Evolutionary conservation across 1,140 invertebrate genomes (phyloP).

Genomic region (Ceratina calcarata): DNA sequence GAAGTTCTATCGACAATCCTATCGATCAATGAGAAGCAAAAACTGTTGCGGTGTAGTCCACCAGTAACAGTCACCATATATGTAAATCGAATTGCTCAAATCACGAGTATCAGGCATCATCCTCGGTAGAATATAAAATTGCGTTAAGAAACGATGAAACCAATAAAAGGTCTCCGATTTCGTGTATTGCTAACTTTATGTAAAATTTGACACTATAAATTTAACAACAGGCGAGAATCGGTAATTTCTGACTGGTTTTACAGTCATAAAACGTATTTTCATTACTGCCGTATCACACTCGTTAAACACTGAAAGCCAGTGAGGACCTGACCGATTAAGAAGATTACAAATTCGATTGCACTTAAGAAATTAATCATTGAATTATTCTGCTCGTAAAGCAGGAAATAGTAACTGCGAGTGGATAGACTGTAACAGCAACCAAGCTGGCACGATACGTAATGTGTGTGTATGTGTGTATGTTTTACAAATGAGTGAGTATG

Average conservation of each 20-base stretch:
- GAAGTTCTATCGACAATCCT: conserved; percentile 25
- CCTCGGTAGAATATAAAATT: neutral
- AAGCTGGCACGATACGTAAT: conserved; percentile 73
- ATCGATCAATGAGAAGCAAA: conserved; percentile 43
- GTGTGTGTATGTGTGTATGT: neutral
- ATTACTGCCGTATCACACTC: conserved; percentile 4
- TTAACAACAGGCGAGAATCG: too few relatives aligned
- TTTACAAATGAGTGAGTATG: conserved; percentile 69
- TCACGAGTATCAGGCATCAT: neutral
- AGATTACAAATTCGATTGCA: neutral
- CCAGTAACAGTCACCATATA: conserved; percentile 45
- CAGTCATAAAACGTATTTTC: neutral
- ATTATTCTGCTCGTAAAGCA: conserved; percentile 3
- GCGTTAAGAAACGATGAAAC: too few relatives aligned
- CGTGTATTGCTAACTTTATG: too few relatives aligned
- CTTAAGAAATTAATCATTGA: too few relatives aligned
- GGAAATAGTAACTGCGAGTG: conserved; percentile 57
- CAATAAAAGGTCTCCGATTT: too few relatives aligned
- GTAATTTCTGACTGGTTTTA: neutral
- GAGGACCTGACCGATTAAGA: conserved; percentile 18
- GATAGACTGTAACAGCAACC: conserved; percentile 70
- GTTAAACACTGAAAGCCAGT: conserved; percentile 38
- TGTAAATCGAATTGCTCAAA: conserved; percentile 6
- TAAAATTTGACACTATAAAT: too few relatives aligned
- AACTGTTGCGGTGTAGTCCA: conserved; percentile 23